These are phyloP conservation scores for Stichodactyla helianthus DNA, from an alignment of 64 coral and sea anemone species.

Conservation along the genomic window DNA sequence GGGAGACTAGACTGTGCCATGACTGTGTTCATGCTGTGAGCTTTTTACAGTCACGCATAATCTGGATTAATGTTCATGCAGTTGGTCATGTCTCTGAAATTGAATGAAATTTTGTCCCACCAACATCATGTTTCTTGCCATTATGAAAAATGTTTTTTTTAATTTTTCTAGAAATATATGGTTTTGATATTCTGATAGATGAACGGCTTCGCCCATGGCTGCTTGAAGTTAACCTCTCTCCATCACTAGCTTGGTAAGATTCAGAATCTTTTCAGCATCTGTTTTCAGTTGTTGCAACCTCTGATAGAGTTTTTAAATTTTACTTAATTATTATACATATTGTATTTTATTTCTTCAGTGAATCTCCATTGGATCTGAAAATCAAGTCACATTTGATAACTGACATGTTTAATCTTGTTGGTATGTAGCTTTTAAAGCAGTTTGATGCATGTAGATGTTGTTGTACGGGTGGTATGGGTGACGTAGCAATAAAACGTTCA, in stretches of 20 bases:
- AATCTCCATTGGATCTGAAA: constrained; percentile 90
- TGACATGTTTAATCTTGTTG: constrained; percentile 95
- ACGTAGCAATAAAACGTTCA: too few relatives aligned
- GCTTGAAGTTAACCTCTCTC: constrained; percentile 92
- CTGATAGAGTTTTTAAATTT: background rate
- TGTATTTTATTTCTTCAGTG: constrained; percentile 34
- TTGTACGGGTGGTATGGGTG: too few relatives aligned
- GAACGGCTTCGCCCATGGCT: constrained; percentile 94
- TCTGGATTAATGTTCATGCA: too few relatives aligned
- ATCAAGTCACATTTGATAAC: constrained; percentile 97
- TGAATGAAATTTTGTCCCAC: too few relatives aligned
- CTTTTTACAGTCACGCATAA: too few relatives aligned
- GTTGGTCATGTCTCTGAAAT: too few relatives aligned
- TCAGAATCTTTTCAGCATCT: background rate
- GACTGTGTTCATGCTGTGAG: too few relatives aligned
- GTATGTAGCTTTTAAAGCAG: constrained; percentile 20
- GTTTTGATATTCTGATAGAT: constrained; percentile 96
- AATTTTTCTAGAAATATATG: constrained; percentile 59
- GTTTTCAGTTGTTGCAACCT: too few relatives aligned
- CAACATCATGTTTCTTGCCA: too few relatives aligned
- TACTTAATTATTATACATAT: background rate
- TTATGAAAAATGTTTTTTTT: background rate
- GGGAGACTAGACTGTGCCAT: too few relatives aligned
- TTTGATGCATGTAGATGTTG: too few relatives aligned
- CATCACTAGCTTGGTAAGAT: constrained; percentile 92